Percentiles rank a stretch among this genome's conserved stretches.
These are phyloP conservation scores for Pammene fasciana DNA, from an alignment of 2,888 invertebrate genomes.

Conservation along the genomic window DNA sequence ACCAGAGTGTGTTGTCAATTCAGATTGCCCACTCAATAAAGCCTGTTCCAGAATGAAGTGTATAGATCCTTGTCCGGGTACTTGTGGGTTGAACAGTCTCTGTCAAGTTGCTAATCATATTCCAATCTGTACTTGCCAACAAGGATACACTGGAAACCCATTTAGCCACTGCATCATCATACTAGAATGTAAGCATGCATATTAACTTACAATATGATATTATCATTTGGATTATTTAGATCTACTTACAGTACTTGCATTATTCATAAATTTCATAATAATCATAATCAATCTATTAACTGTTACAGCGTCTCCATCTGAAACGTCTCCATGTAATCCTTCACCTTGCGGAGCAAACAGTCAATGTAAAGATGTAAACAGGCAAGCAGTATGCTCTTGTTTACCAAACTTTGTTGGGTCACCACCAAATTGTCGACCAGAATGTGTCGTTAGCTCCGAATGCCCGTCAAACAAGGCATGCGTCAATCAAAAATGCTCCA, in stretches of 20 bases:
- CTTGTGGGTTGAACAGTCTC: slow-evolving; percentile 88
- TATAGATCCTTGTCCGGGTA: slow-evolving; percentile 90
- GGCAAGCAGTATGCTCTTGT: slow-evolving; percentile 89
- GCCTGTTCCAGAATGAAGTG: slow-evolving; percentile 90
- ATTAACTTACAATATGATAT: background rate
- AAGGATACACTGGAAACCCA: slow-evolving; percentile 87
- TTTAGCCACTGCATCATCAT: slow-evolving; percentile 83
- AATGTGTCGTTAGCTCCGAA: slow-evolving; percentile 88
- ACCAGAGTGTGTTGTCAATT: slow-evolving; percentile 88
- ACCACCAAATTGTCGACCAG: slow-evolving; percentile 88
- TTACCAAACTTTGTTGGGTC: slow-evolving; percentile 85
- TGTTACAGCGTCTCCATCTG: slow-evolving; percentile 59
- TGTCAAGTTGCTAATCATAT: slow-evolving; percentile 90
- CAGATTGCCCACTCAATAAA: slow-evolving; percentile 87
- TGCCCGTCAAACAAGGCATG: slow-evolving; percentile 86
- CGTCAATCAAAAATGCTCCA: slow-evolving; percentile 86
- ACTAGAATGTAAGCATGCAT: slow-evolving; percentile 71
- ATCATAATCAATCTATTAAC: slow-evolving; percentile 5
- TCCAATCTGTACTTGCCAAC: slow-evolving; percentile 87
- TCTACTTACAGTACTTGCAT: no score
- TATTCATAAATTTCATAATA: no score
- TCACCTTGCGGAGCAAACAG: slow-evolving; percentile 91
- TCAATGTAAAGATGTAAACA: slow-evolving; percentile 88
- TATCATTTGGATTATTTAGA: background rate
- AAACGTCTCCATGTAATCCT: slow-evolving; percentile 69